These are phyloP conservation scores for Buathra laborator DNA, from an alignment of 2,888 invertebrate genomes.

Conservation along the genomic window DNA sequence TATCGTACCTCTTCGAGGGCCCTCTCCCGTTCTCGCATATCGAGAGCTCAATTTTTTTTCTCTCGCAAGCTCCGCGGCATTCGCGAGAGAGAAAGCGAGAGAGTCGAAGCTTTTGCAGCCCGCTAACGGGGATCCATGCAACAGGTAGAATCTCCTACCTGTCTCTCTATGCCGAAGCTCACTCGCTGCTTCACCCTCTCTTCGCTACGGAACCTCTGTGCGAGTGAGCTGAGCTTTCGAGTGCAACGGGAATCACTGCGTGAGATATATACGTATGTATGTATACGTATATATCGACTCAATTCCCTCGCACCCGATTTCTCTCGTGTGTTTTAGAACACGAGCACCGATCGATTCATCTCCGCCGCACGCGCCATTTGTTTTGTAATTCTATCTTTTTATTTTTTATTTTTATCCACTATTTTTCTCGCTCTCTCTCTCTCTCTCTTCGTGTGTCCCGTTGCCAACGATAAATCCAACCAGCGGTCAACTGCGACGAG, in stretches of 20 bases:
- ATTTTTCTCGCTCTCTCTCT: not conserved
- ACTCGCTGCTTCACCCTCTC: constrained; percentile 51
- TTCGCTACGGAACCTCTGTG: constrained; percentile 24
- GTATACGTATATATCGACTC: constrained; percentile 6
- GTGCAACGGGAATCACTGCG: constrained; percentile 64
- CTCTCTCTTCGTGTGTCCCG: constrained; percentile 15
- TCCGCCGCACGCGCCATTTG: constrained; percentile 52
- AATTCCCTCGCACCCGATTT: constrained; percentile 35
- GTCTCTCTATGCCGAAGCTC: constrained; percentile 59
- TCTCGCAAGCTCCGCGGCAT: constrained; percentile 53
- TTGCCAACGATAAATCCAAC: constrained; percentile 56
- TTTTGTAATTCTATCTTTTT: constrained; percentile 52
- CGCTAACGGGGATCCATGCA: constrained; percentile 73
- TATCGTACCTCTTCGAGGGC: constrained; percentile 52
- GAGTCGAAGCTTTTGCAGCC: constrained; percentile 39
- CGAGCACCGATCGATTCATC: constrained; percentile 52
- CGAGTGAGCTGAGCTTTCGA: constrained; percentile 48
- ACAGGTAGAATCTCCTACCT: constrained; percentile 79
- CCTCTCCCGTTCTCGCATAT: constrained; percentile 36
- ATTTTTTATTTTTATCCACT: constrained; percentile 23
- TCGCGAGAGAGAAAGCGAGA: constrained; percentile 21
- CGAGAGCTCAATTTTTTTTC: constrained; percentile 53
- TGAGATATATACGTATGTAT: constrained; percentile 30
- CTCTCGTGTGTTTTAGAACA: constrained; percentile 8
- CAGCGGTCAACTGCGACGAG: constrained; percentile 62